A percentile compares a stretch with the other conserved stretches of the same genome.
Evolutionary conservation across 2,888 invertebrate genomes (phyloP).

Genomic region (Nebria salina): DNA sequence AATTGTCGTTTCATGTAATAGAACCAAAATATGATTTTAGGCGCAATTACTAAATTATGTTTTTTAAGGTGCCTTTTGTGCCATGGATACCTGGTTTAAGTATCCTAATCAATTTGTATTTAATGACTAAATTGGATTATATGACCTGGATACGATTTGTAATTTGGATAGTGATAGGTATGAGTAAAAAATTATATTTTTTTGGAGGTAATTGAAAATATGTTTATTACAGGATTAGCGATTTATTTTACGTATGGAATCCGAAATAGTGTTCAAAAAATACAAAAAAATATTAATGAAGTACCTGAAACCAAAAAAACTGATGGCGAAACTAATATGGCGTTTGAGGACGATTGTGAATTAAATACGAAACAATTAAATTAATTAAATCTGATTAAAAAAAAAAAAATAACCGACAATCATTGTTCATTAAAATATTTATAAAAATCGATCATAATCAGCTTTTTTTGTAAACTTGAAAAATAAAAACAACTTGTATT

Average conservation of each 20-base stretch:
- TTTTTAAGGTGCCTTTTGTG: slow-evolving; percentile 78
- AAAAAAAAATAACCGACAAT: no score
- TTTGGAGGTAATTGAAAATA: background rate
- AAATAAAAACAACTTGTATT: background rate
- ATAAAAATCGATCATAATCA: no score
- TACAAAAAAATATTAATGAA: slow-evolving; percentile 10
- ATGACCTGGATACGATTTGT: slow-evolving; percentile 85
- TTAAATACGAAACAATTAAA: slow-evolving; percentile 24
- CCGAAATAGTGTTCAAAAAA: slow-evolving; percentile 71
- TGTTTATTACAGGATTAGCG: slow-evolving; percentile 68
- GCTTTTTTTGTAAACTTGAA: background rate
- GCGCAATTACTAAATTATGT: no score
- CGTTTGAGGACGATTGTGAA: slow-evolving; percentile 28
- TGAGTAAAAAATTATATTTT: slow-evolving; percentile 52
- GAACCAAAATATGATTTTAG: background rate
- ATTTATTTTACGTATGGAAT: slow-evolving; percentile 80
- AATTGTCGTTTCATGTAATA: slow-evolving; percentile 30
- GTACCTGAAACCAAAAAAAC: no score
- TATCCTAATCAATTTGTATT: slow-evolving; percentile 83
- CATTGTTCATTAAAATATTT: no score
- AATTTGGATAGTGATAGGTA: slow-evolving; percentile 84
- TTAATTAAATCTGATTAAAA: no score
- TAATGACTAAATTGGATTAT: slow-evolving; percentile 82
- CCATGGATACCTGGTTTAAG: slow-evolving; percentile 84
- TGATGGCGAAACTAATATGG: slow-evolving; percentile 34